Percentiles rank a stretch among this genome's conserved stretches.
phyloP scores from a whole-genome alignment of 2,888 invertebrate genomes.

The Pegoplata infirma region DNA sequence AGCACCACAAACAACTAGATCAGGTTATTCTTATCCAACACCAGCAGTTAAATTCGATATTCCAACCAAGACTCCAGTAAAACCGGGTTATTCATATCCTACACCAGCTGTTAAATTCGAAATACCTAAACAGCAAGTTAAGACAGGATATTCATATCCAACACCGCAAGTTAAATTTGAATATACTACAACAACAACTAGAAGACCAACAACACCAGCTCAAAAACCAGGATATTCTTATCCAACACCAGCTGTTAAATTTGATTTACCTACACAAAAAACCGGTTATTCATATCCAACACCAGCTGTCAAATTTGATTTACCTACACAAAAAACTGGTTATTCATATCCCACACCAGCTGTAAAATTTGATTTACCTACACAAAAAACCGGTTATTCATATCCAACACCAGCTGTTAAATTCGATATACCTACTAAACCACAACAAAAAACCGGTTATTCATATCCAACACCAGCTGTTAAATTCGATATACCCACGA shows the following conservation, averaged over 20 bases:
- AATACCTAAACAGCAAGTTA: constrained; percentile 31
- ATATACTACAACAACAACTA: neutral
- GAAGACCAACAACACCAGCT: constrained; percentile 39
- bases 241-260: constrained; percentile 44
- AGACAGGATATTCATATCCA: constrained; percentile 69
- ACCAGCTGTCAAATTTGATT: constrained; percentile 33
- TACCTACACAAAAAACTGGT: constrained; percentile 32
- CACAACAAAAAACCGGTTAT: constrained; percentile 62
- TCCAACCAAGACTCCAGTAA: constrained; percentile 20
- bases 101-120: constrained; percentile 49
- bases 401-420: constrained; percentile 66
- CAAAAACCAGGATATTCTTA: constrained; percentile 45
- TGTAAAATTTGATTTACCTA: constrained; percentile 62
- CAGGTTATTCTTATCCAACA: constrained; percentile 69
- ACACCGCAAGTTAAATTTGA: constrained; percentile 66
- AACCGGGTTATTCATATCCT: constrained; percentile 56
- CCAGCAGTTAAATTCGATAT: constrained; percentile 65
- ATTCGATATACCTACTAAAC: too few relatives aligned
- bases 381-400: constrained; percentile 65
- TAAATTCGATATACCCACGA: too few relatives aligned
- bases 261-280: constrained; percentile 53
- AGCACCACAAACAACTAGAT: constrained; percentile 2
- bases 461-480: constrained; percentile 67
- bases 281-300: constrained; percentile 40
- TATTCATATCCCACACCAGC: constrained; percentile 67